These are phyloP conservation scores for Fulmarus glacialis DNA, from an alignment of 2,113 vertebrate species.

Conservation along the genomic window DNA sequence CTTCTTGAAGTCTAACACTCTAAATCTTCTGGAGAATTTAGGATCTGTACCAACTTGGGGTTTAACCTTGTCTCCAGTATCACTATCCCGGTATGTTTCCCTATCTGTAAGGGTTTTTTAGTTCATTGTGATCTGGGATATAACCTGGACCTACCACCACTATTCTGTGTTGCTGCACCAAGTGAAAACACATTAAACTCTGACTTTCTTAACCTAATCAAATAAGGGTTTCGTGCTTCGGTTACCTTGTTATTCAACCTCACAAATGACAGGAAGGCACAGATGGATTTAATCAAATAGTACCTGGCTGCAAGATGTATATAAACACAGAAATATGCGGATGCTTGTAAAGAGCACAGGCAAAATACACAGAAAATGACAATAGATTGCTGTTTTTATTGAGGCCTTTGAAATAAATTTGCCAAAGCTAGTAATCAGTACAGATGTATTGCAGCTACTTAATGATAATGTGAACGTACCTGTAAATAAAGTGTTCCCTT, in stretches of 20 bases:
- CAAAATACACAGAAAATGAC: background rate
- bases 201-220: background rate
- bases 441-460: background rate
- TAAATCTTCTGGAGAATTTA: background rate
- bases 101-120: background rate
- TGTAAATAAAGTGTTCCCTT: slow-evolving; percentile 91
- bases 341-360: background rate
- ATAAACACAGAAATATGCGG: background rate
- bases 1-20: background rate
- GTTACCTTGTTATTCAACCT: background rate
- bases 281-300: background rate
- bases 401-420: background rate
- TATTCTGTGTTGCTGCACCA: background rate
- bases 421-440: background rate
- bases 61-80: background rate
- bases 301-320: background rate
- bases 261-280: background rate
- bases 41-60: background rate
- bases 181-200: background rate
- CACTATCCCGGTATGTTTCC: background rate
- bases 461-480: slow-evolving; percentile 71
- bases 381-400: background rate
- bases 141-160: background rate
- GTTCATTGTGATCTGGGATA: background rate
- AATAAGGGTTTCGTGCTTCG: background rate